Base-by-base conservation (phyloP, 2,113 vertebrate genomes). In the Aramus guarauna region DNA sequence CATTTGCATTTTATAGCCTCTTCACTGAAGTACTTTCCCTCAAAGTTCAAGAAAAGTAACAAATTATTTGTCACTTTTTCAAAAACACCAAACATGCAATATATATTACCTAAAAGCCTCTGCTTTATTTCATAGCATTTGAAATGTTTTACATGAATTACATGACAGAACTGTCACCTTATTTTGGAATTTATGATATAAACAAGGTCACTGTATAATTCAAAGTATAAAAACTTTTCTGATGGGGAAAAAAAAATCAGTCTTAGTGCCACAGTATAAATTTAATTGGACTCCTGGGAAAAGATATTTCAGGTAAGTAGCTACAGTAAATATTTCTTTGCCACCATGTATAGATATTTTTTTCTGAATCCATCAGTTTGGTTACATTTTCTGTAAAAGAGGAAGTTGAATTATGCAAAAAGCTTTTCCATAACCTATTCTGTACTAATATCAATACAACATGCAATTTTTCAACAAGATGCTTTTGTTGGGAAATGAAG, bases 211-310 rank as follows among this genome's bases (percentile, higher is more conserved):
- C 53, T 85, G 50, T 53, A 69, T 68, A 92, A 91, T 83, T 78
- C 76, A 78, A 47, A 83, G 36, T 11, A 77, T 29, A 91, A 71
- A 89, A 89, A 4, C 17, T 58, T 67, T 94, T 88, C 56, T 80
- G 75, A 83, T 60, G 15, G 16, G 16, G 18, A 22, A 60, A 88
- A 84, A n/a, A 85, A 90, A 48, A 34, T 9, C 48, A 88, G 6
- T 20, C 34, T 73, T 59, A 53, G 36, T 62, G n/a, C 30, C 60
- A 90, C 8, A 32, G 18, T 82, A 23, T 68, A 62, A 74, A 88
- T 48, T 75, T 96, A 96, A 97, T 93, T 97, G 90, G 94, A 39
- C 82, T 9, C 4, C 55, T 83, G 90, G 88, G 95, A 96, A 92
- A 93, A 96, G 45, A 36, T 88, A 84, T 68, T 92, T 92, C 68